Evolutionary conservation across 2,113 vertebrate species (phyloP).

Genomic region (Crotophaga sulcirostris): DNA sequence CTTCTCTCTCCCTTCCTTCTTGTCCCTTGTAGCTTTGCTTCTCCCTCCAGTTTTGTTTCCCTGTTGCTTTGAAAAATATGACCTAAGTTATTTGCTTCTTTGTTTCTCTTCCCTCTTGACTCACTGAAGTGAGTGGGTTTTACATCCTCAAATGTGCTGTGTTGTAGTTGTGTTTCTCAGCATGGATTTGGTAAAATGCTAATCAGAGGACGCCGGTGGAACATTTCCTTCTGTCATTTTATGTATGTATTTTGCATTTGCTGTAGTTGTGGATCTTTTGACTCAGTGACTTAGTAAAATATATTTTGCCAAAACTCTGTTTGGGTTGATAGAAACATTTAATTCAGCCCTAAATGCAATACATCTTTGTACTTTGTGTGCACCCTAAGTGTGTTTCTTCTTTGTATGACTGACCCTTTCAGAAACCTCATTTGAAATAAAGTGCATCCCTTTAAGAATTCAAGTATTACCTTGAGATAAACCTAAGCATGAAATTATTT

Average conservation of each 20-base stretch:
- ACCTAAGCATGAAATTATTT: not conserved
- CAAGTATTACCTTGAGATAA: not conserved
- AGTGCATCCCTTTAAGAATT: not conserved
- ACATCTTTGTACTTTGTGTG: not conserved
- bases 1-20: not conserved
- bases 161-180: not conserved
- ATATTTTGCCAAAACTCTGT: not conserved
- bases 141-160: not conserved
- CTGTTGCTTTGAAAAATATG: not conserved
- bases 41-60: not conserved
- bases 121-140: not conserved
- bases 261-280: not conserved
- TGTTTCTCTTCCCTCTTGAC: not conserved
- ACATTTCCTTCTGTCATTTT: not conserved
- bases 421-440: not conserved
- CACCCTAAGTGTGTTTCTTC: rapidly evolving
- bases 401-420: not conserved
- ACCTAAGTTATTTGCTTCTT: not conserved
- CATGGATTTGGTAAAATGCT: not conserved
- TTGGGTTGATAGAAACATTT: not conserved
- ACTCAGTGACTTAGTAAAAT: not conserved
- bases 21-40: not conserved
- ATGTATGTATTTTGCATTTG: not conserved
- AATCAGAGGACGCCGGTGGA: not conserved
- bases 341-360: too few species aligned